phyloP scores from a whole-genome alignment of 2,888 invertebrate species.

The Leptinotarsa juncta region DNA sequence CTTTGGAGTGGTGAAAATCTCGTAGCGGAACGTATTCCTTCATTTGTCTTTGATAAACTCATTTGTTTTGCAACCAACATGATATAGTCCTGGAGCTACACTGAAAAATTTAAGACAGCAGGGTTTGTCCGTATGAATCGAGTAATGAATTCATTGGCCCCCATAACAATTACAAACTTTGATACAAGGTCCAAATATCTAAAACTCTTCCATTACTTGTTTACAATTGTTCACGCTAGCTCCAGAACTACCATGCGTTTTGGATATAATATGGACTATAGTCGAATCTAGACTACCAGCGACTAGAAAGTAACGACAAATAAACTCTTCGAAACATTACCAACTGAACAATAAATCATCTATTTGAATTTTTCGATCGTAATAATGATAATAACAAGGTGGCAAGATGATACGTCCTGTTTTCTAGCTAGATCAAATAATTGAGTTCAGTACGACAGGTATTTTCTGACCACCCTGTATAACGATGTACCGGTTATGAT shows the following conservation, averaged over 20 bases:
- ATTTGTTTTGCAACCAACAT: slow-evolving; percentile 17
- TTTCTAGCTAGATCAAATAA: background rate
- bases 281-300: slow-evolving; percentile 52
- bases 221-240: background rate
- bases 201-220: background rate
- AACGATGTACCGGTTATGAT: slow-evolving; percentile 37
- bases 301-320: slow-evolving; percentile 51
- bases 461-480: slow-evolving; percentile 26
- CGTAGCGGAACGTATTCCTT: background rate
- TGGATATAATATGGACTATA: slow-evolving; percentile 27
- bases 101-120: background rate
- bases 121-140: background rate
- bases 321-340: slow-evolving; percentile 42
- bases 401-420: slow-evolving; percentile 9
- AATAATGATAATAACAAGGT: slow-evolving; percentile 9
- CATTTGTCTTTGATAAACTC: background rate
- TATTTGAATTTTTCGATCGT: slow-evolving; percentile 8
- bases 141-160: too few species aligned
- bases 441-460: background rate
- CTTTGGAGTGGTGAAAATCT: background rate
- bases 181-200: too few species aligned
- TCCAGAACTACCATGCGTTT: background rate
- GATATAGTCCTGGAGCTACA: background rate
- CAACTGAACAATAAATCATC: slow-evolving; percentile 37
- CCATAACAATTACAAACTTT: too few species aligned